phyloP scores from a whole-genome alignment of 2,888 invertebrate species.

The Icerya purchasi region DNA sequence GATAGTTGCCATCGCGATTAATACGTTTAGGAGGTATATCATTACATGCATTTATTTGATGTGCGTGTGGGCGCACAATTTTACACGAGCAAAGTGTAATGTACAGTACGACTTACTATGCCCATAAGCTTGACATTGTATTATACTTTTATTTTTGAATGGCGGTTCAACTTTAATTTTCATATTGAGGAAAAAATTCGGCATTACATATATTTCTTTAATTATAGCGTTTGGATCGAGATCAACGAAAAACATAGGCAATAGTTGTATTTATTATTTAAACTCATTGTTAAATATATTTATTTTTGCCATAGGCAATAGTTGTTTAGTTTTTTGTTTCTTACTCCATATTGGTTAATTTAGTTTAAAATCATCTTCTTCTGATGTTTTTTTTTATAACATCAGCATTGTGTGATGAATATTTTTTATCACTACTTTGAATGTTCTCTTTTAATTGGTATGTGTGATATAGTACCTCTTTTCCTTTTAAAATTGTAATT shows the following conservation, averaged over 20 bases:
- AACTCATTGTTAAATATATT: too few relatives aligned
- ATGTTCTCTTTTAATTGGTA: background rate
- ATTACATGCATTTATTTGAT: background rate
- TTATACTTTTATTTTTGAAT: background rate
- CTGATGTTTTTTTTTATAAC: background rate
- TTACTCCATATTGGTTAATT: background rate
- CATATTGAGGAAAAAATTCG: too few relatives aligned
- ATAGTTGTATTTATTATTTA: too few relatives aligned
- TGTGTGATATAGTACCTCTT: background rate
- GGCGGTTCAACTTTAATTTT: background rate
- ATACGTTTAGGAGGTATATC: background rate
- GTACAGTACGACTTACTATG: background rate
- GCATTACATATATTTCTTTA: background rate
- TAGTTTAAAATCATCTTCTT: background rate
- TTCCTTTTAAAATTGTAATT: too few relatives aligned
- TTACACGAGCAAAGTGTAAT: too few relatives aligned
- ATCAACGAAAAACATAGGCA: background rate
- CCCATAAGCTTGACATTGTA: background rate
- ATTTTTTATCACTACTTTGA: background rate
- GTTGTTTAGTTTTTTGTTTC: background rate
- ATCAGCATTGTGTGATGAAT: background rate
- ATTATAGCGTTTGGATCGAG: background rate
- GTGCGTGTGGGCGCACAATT: too few relatives aligned
- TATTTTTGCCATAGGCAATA: background rate
- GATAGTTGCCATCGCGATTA: background rate